phyloP scores from a whole-genome alignment of 2,888 invertebrate species.

The Drosophila silvestris region DNA sequence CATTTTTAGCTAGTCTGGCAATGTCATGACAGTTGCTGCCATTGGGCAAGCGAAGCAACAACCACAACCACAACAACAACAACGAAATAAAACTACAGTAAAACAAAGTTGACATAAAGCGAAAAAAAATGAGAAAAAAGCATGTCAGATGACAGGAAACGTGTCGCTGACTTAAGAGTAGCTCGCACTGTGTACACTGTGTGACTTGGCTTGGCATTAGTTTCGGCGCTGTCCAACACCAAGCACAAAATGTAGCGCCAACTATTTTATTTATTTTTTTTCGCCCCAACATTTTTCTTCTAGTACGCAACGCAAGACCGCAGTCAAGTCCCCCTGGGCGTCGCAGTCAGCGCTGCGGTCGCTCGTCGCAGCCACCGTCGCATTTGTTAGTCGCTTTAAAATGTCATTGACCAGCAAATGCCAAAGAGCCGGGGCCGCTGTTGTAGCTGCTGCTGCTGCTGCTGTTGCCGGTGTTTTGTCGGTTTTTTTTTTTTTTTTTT shows the following conservation, averaged over 20 bases:
- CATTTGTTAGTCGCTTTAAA: constrained; percentile 60
- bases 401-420: constrained; percentile 83
- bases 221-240: constrained; percentile 55
- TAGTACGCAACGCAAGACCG: constrained; percentile 55
- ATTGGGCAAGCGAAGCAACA: constrained; percentile 25
- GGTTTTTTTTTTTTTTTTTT: constrained; percentile 20
- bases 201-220: constrained; percentile 68
- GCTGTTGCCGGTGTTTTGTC: constrained; percentile 58
- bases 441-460: constrained; percentile 23
- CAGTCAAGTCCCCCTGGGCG: constrained; percentile 18
- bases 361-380: constrained; percentile 14
- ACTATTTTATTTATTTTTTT: constrained; percentile 53
- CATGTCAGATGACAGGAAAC: constrained; percentile 69
- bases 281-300: constrained; percentile 64
- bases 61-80: constrained; percentile 22
- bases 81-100: constrained; percentile 32
- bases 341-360: constrained; percentile 18
- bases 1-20: constrained; percentile 32
- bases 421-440: constrained; percentile 61
- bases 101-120: constrained; percentile 57
- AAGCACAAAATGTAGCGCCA: constrained; percentile 58
- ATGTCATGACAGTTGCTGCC: constrained; percentile 57
- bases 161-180: constrained; percentile 58
- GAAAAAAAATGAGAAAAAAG: constrained; percentile 17
- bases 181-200: background rate